phyloP scores from a whole-genome alignment of 2,797 vertebrate genomes.

The Chiloscyllium punctatum region DNA sequence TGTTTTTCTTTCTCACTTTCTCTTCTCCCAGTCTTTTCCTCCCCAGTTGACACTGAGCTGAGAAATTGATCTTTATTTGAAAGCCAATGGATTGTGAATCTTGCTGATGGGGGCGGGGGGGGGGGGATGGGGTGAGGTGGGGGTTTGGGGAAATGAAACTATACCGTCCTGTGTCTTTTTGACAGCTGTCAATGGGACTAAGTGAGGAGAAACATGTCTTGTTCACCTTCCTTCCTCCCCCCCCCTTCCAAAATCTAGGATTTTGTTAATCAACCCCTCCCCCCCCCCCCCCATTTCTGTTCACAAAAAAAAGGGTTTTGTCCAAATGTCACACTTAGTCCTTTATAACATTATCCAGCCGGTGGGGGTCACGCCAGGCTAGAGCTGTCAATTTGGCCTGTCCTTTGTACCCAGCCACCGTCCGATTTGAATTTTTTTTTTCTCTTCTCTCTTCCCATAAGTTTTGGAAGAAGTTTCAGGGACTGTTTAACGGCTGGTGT shows the following conservation, averaged over 20 bases:
- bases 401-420: neutral
- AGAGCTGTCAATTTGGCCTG: constrained; percentile 16
- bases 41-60: neutral
- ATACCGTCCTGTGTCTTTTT: neutral
- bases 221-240: no score
- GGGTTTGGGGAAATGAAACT: neutral
- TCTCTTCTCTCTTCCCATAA: neutral
- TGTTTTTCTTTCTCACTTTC: neutral
- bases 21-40: neutral
- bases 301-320: neutral
- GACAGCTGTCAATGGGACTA: neutral
- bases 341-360: neutral
- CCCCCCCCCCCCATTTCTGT: neutral
- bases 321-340: neutral
- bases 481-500: neutral
- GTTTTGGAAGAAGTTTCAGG: neutral
- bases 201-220: neutral
- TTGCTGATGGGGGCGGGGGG: neutral
- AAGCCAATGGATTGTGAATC: neutral
- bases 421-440: neutral
- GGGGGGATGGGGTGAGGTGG: no score
- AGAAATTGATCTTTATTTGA: neutral
- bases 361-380: constrained; percentile 22
- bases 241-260: neutral
- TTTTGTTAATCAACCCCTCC: neutral